Conservation (phyloP, 2,113 vertebrate genomes). For the Gasterosteus nipponicus region DNA sequence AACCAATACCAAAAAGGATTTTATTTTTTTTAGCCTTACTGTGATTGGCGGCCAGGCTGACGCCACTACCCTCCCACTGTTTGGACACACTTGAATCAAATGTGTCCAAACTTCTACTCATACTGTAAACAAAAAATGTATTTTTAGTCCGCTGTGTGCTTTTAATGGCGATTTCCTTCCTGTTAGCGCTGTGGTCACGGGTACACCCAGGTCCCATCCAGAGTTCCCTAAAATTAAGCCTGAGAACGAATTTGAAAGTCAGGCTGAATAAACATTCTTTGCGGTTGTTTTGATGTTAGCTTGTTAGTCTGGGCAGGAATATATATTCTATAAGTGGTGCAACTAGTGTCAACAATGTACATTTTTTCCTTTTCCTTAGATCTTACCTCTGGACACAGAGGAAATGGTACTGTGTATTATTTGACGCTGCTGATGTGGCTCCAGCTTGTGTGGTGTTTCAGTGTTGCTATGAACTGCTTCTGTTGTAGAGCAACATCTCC, state of each 20-base stretch:
- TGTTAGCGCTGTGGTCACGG: conserved; percentile 21
- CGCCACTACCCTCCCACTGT: not conserved
- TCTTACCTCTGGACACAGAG: conserved; percentile 29
- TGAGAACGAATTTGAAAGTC: conserved; percentile 30
- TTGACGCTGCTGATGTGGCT: conserved; percentile 20
- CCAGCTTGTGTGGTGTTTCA: conserved; percentile 1
- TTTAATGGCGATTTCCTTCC: conserved; percentile 61
- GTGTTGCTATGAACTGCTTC: conserved; percentile 14
- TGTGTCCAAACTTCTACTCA: too few relatives aligned
- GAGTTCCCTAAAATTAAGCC: conserved; percentile 59
- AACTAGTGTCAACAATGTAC: conserved; percentile 9
- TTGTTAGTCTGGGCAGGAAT: not conserved
- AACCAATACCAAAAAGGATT: not conserved
- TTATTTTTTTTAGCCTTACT: not conserved
- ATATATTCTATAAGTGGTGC: conserved; percentile 4
- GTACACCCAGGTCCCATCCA: not conserved
- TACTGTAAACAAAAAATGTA: conserved; percentile 5
- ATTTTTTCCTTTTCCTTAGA: conserved; percentile 17
- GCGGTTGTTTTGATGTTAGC: conserved; percentile 4
- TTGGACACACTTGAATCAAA: too few relatives aligned
- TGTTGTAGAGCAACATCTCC: not conserved
- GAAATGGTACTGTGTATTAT: conserved; percentile 35
- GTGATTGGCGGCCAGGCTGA: not conserved
- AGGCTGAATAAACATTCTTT: conserved; percentile 51
- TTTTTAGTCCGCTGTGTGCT: conserved; percentile 14